Conservation (phyloP, 2,888 invertebrate genomes). For the Chironomus tentans region DNA sequence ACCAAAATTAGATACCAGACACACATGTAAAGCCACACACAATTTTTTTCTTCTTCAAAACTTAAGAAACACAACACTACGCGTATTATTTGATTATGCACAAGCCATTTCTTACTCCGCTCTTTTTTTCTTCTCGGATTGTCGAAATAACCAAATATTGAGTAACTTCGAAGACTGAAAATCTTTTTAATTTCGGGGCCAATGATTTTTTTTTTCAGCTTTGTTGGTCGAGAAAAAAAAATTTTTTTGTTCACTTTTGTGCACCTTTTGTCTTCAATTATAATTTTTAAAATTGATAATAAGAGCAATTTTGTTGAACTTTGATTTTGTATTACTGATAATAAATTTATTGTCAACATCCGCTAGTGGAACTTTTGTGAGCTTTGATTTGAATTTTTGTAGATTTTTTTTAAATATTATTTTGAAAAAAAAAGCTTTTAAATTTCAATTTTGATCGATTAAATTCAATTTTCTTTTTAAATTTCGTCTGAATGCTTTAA, state of each 20-base stretch:
- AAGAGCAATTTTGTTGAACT: no score
- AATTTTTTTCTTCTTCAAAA: not conserved
- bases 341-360: no score
- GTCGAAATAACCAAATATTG: slow-evolving; percentile 2
- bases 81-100: not conserved
- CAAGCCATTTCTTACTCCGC: not conserved
- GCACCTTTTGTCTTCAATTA: not conserved
- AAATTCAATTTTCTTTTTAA: no score
- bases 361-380: no score
- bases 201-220: not conserved
- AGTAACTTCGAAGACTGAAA: not conserved
- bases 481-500: no score
- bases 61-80: not conserved
- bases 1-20: not conserved
- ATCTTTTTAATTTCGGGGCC: not conserved
- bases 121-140: not conserved
- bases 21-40: not conserved
- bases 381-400: no score
- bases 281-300: no score
- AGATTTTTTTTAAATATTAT: not conserved
- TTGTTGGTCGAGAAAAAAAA: no score
- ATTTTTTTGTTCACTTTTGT: not conserved
- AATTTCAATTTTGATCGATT: no score
- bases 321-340: no score
- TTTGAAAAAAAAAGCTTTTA: no score